phyloP scores from a whole-genome alignment of 2,113 vertebrate species.

The Ctenomys sociabilis region DNA sequence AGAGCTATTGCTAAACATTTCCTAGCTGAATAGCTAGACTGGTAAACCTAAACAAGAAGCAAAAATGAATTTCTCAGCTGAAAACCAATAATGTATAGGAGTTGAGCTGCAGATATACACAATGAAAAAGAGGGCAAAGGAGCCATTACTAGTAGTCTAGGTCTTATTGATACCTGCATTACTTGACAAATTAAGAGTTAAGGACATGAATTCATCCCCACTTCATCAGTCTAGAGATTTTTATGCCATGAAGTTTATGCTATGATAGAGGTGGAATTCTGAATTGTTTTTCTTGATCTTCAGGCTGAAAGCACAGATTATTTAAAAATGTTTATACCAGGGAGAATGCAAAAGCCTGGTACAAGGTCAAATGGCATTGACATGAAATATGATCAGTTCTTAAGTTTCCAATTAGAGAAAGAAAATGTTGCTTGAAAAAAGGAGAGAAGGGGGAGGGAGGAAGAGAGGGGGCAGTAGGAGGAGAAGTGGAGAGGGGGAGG shows the following conservation, averaged over 20 bases:
- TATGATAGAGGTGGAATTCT: background rate
- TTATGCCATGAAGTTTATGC: background rate
- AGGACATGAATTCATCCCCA: background rate
- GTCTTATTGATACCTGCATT: background rate
- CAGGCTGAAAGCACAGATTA: background rate
- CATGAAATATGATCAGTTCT: background rate
- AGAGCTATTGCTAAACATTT: background rate
- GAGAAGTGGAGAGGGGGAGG: background rate
- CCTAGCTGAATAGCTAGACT: background rate
- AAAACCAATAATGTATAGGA: background rate
- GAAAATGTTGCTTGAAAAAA: background rate
- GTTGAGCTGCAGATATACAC: background rate
- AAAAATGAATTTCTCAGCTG: background rate
- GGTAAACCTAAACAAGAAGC: background rate
- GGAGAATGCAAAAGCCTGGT: background rate
- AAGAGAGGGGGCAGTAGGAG: background rate
- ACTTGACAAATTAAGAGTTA: background rate
- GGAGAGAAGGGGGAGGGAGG: background rate
- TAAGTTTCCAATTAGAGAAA: background rate
- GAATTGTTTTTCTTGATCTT: background rate
- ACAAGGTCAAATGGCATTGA: background rate
- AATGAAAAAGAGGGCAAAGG: background rate
- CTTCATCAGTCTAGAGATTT: background rate
- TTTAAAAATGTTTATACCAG: conserved; percentile 32
- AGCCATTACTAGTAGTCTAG: background rate